Base-by-base conservation (phyloP, 2,113 vertebrate species). In the Sigmodon hispidus region DNA sequence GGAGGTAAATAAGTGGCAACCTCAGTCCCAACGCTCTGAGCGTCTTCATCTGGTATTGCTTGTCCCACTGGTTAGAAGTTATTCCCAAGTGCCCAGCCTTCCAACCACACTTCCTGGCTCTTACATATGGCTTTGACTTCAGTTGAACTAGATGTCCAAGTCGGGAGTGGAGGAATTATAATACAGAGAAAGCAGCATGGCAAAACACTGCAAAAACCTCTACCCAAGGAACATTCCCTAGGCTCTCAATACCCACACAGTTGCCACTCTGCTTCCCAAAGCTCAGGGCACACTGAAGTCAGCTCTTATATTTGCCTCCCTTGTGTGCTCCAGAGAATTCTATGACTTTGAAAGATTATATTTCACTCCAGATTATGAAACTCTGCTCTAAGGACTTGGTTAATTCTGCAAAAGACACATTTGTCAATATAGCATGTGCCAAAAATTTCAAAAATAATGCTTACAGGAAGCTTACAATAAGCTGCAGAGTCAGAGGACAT, bases 211-310 rank as follows among this genome's bases (percentile, higher is more conserved):
- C 5, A 77, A 72, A 55, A 80, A 50, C 59, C 86, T 59, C 19
- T n/a, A 89, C 96, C 92, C 97, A 97, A 95, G 89, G 36, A 85
- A 89, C 72, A 73, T 72, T 76, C 86, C 73, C 86, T 89, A 13
- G 7, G 52, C 67, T 92, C 72, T 69, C 90, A 83, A 19, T 77
- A 80, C 70, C 91, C 67, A 90, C 29, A 7, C 86, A 89, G 94
- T 59, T 76, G 45, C 61, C 81, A 50, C 16, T 4, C 7, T 6
- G n/a, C 81, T 70, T 94, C 59, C 61, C 76, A 90, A 43, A 61
- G 65, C 2, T 1, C 48, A 76, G 81, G 40, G 31, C 55, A 73
- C 57, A 61, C 21, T 63, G 34, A 57, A 16, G 48, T 29, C 2
- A 13, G 19, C 40, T 79, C 70, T 92, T 70, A 34, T 65, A 69